Evolutionary conservation across 1,140 invertebrate genomes (phyloP), one percentile per base, ranked within the genome.

Genomic region (Marisa cornuarietis): DNA sequence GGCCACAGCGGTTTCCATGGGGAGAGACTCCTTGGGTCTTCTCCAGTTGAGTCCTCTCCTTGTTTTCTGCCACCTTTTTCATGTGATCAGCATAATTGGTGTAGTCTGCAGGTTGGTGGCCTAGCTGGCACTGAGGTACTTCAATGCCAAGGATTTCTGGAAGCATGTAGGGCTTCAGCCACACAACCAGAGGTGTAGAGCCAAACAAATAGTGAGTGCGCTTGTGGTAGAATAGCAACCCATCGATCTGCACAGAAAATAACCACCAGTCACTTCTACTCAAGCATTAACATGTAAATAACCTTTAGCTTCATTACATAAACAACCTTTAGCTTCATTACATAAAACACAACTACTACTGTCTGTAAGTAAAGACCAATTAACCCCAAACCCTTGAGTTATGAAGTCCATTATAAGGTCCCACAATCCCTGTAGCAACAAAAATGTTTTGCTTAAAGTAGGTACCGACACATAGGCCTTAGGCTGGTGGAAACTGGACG

Each of bases 151-250:
- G 90, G 42, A 96, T 92, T 92, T 97, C 96, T 4, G 94, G 93
- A 16, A 97, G 85, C 96, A 97, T 97, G 87, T 93, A 97, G 1
- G 95, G 93, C 88, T 95, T 97, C 1, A 98, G 91, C 96, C 96
- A 98, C 5, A 95, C 94, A 0, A 97, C 95, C 20, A 98, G 90
- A 0, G 97, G 96, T 0, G 96, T 96, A 61, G 91, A 88, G 18
- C 95, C 96, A 83, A 93, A 93, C 14, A 93, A 93, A 84, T 99
- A 99, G 83, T 94, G 93, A 0, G 93, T 93, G 82, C 86, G 81
- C 74, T 89, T 89, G 83, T 91, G 90, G 81, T 88, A 91, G 81
- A 91, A 91, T 76, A 91, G 82, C 26, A 91, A 71, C 0, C 91
- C 90, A 83, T 91, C 91, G 71, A 91, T 83, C 88, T 91, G 82